Evolutionary conservation across 2,888 invertebrate genomes (phyloP).

Genomic region (Chrysolina oricalcia): DNA sequence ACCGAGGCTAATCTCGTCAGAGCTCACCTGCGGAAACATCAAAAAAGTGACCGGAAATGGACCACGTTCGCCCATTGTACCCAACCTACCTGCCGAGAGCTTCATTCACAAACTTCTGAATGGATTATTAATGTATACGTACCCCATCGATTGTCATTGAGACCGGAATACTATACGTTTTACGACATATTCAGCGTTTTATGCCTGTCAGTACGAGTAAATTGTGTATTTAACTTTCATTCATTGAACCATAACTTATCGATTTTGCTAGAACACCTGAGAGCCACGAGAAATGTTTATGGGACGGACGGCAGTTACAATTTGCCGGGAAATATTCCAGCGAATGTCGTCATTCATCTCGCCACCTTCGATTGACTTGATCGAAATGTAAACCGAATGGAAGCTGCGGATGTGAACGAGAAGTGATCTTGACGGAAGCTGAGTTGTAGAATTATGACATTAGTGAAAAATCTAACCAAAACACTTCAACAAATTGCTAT

Average conservation of each 20-base stretch:
- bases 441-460: no score
- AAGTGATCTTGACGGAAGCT: no score
- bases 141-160: conserved; percentile 5
- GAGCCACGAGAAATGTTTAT: conserved; percentile 10
- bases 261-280: conserved; percentile 16
- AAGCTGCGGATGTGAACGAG: no score
- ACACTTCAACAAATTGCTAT: no score
- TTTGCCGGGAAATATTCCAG: conserved; percentile 14
- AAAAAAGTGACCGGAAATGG: conserved; percentile 34
- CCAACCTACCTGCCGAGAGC: conserved; percentile 21
- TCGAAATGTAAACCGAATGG: no score
- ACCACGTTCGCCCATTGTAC: conserved; percentile 14
- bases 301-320: neutral
- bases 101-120: conserved; percentile 28
- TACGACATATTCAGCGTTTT: conserved; percentile 28
- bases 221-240: conserved; percentile 33
- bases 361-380: no score
- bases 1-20: neutral
- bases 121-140: conserved; percentile 24
- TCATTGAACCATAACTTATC: conserved; percentile 19
- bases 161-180: conserved; percentile 27
- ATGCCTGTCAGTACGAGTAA: conserved; percentile 25
- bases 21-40: conserved; percentile 17
- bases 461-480: no score
- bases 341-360: neutral